Conservation (phyloP, 2,797 vertebrate species). For the Urocyon cinereoargenteus region DNA sequence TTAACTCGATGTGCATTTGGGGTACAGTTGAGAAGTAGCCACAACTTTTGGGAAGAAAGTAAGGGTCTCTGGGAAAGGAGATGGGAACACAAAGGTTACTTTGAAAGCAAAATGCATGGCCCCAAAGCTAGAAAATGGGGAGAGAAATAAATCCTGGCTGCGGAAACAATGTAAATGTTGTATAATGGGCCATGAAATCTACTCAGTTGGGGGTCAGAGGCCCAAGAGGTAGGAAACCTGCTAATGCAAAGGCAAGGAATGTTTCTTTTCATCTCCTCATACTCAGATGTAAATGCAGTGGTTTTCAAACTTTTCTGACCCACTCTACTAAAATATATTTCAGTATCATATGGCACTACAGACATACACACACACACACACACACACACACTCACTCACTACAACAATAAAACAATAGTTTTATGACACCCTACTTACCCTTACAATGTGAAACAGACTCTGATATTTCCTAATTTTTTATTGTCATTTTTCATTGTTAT, state of each 20-base stretch:
- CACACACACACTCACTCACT: background rate
- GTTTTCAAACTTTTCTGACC: background rate
- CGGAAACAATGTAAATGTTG: conserved; percentile 41
- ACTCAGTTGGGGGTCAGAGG: background rate
- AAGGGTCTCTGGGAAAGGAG: background rate
- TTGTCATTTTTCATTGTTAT: background rate
- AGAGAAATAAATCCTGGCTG: conserved; percentile 62
- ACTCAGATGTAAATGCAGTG: background rate
- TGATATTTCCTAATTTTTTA: background rate
- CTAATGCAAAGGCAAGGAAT: background rate
- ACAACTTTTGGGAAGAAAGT: background rate
- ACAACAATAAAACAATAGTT: background rate
- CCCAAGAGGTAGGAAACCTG: conserved; percentile 22
- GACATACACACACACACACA: too few relatives aligned
- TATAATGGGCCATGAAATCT: conserved; percentile 66
- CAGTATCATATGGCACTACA: background rate
- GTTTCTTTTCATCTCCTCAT: background rate
- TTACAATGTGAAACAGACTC: background rate
- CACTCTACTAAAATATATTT: background rate
- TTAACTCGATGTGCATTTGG: background rate
- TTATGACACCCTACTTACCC: background rate
- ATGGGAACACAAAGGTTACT: background rate
- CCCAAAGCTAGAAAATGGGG: background rate
- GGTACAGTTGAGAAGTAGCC: background rate
- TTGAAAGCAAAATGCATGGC: conserved; percentile 49